Base-by-base conservation (phyloP, 1,140 invertebrate genomes). In the Stegodyphus mimosarum region DNA sequence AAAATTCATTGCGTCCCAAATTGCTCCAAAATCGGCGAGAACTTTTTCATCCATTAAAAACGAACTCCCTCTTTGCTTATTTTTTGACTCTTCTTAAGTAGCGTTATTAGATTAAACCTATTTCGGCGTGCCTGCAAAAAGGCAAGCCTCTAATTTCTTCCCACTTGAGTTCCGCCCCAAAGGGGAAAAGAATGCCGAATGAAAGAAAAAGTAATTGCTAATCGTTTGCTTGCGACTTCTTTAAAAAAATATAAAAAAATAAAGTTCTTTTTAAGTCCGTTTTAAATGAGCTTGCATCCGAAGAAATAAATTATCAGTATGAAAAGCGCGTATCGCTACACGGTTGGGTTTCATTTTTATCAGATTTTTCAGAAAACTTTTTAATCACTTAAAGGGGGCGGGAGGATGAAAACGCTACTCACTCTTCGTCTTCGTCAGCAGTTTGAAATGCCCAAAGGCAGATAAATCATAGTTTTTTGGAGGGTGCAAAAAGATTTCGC, bases 71-170 rank as follows among this genome's bases (percentile, higher is more conserved):
- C 7, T 6, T 15, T 15, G 7, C 15, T 15, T 18, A 10, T 71
- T 71, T 74, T 51, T 11, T 17, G 52, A 10, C 60, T 49, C 18
- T 53, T 53, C 50, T 76, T 76, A 64, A 76, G 64, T 64, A 76
- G 53, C 74, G 55, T 76, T 76, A 76, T 76, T 64, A 76, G 74
- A 76, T 76, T 74, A 76, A 76, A 63, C 33, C 17, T 55, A 76
- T 76, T 76, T 60, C 48, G 49, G 13, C 17, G 52, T 64, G 53
- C 55, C 18, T 64, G 49, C 48, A 49, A 64, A 48, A 64, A 63
- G 11, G 55, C 33, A 6, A 13, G 2, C 7, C 18, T 64, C 60
- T 76, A 64, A 76, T 49, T 76, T 76, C 55, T 76, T 50, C 53
- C 55, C 10, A 49, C 74, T 64, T 64, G n/a, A 76, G 55, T 49